These are phyloP conservation scores for Mus pahari DNA, from an alignment of 2,113 vertebrate species.

Conservation along the genomic window DNA sequence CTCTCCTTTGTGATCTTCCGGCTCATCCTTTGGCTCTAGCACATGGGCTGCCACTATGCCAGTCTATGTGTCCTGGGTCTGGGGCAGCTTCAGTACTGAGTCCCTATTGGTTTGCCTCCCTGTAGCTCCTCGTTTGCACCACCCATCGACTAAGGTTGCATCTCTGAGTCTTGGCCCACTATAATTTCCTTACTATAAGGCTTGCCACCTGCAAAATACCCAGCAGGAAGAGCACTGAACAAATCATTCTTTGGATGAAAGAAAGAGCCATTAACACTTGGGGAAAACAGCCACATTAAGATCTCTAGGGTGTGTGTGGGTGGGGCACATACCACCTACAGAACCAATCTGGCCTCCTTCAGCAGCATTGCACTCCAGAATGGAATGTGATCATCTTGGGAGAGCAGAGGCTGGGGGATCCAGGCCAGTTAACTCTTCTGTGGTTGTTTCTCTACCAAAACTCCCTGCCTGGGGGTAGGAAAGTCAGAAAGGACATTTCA, in stretches of 20 bases:
- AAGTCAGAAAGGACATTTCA: slow-evolving; percentile 28
- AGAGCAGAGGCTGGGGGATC: not conserved
- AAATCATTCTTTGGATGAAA: not conserved
- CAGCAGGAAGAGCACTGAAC: not conserved
- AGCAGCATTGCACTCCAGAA: not conserved
- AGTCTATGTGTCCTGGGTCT: not conserved
- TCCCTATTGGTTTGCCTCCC: not conserved
- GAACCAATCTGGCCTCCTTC: slow-evolving; percentile 52
- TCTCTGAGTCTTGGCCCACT: not conserved
- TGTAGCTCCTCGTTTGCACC: not conserved
- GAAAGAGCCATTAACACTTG: not conserved
- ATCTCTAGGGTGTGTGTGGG: not conserved
- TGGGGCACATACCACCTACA: not conserved
- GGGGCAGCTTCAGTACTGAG: not conserved
- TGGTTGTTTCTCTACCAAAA: slow-evolving; percentile 20
- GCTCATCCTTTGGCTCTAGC: not conserved
- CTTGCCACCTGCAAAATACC: not conserved
- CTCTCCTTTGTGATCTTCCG: not conserved
- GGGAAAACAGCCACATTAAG: not conserved
- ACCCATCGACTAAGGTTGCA: not conserved
- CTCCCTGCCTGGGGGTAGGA: slow-evolving; percentile 49
- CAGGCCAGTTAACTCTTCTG: not conserved
- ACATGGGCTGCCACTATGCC: not conserved
- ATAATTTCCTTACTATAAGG: not conserved
- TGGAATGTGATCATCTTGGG: slow-evolving; percentile 50